phyloP scores from a whole-genome alignment of 2,888 invertebrate genomes.

The Pristionchus entomophagus region DNA sequence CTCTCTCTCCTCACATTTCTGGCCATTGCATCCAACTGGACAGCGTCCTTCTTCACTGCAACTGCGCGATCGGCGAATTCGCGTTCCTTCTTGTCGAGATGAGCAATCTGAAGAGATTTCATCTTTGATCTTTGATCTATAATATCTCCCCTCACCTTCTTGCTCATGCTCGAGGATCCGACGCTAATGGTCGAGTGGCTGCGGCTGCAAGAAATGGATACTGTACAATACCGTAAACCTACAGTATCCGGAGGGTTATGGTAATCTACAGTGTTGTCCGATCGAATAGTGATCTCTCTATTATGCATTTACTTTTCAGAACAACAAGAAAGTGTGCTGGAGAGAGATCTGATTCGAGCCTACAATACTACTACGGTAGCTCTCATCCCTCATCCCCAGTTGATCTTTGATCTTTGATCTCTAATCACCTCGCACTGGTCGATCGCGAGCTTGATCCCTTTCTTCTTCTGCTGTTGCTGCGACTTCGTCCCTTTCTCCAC shows the following conservation, averaged over 20 bases:
- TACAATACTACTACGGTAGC: too few relatives aligned
- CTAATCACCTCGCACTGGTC: neutral
- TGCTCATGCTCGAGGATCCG: constrained; percentile 14
- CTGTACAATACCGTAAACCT: neutral
- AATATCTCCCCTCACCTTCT: too few relatives aligned
- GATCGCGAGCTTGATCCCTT: neutral
- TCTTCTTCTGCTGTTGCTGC: too few relatives aligned
- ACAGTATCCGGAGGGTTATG: too few relatives aligned
- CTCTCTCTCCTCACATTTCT: constrained; percentile 43
- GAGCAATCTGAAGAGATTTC: neutral
- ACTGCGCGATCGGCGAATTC: neutral
- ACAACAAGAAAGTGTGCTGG: too few relatives aligned
- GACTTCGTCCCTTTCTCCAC: neutral
- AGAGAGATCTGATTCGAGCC: too few relatives aligned
- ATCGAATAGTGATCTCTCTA: too few relatives aligned
- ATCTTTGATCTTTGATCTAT: constrained; percentile 8
- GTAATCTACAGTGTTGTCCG: too few relatives aligned
- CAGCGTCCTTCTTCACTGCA: constrained; percentile 24
- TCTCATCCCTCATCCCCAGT: too few relatives aligned
- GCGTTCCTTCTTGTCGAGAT: neutral
- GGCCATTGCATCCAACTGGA: neutral
- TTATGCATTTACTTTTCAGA: too few relatives aligned
- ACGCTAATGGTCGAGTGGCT: neutral
- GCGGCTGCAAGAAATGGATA: neutral
- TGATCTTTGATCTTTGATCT: too few relatives aligned